Evolutionary conservation across 2,797 vertebrate species (phyloP).

Genomic region (Euthynnus affinis): DNA sequence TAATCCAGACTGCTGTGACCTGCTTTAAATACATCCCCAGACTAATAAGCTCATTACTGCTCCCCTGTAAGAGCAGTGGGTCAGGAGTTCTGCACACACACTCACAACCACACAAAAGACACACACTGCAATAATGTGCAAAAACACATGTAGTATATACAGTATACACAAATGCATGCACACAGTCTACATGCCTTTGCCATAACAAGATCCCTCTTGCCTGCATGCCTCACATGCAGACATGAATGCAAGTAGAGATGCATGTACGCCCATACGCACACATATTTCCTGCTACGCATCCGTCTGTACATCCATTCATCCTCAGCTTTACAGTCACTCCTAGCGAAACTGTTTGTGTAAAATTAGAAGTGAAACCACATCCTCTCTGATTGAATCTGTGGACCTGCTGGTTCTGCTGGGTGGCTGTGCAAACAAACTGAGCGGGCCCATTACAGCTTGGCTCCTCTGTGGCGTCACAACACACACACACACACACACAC

Average conservation of each 20-base stretch:
- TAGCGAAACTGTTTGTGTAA: slow-evolving; percentile 70
- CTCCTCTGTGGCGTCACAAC: slow-evolving; percentile 44
- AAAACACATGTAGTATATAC: not conserved
- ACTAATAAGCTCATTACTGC: slow-evolving; percentile 69
- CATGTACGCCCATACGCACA: not conserved
- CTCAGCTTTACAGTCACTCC: slow-evolving; percentile 27
- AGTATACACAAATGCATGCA: not conserved
- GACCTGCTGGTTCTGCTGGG: slow-evolving; percentile 70
- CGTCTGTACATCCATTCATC: slow-evolving; percentile 47
- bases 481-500: slow-evolving; percentile 33
- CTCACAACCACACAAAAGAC: not conserved
- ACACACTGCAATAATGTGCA: slow-evolving; percentile 9
- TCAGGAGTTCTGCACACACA: slow-evolving; percentile 38
- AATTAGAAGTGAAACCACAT: slow-evolving; percentile 82
- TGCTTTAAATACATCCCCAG: slow-evolving; percentile 66
- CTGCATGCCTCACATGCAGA: slow-evolving; percentile 40
- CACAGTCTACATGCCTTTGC: slow-evolving; percentile 18
- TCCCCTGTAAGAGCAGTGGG: slow-evolving; percentile 44
- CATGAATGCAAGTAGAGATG: slow-evolving; percentile 26
- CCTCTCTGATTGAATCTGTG: slow-evolving; percentile 80
- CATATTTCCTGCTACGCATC: slow-evolving; percentile 36
- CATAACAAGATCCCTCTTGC: slow-evolving; percentile 34
- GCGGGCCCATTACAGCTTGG: slow-evolving; percentile 64
- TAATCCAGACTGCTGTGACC: slow-evolving; percentile 63
- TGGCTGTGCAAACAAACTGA: slow-evolving; percentile 80